Conservation (phyloP, 2,888 invertebrate species). For the Rosalia funebris region DNA sequence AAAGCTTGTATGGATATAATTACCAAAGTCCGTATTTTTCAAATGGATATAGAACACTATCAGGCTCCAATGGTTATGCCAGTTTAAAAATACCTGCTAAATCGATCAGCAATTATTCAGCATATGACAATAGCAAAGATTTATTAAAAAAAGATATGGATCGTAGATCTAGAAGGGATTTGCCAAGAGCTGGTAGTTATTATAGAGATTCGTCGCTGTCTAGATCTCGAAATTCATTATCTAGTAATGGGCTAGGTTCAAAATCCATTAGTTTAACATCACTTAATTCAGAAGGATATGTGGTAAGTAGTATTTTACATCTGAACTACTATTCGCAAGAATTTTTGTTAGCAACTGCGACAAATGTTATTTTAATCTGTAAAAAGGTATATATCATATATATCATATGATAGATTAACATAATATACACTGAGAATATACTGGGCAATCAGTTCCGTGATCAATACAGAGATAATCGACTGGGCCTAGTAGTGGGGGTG, state of each 20-base stretch:
- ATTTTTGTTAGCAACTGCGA: too few species aligned
- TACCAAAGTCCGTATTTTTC: constrained; percentile 64
- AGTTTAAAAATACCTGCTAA: constrained; percentile 73
- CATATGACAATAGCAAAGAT: neutral
- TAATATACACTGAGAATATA: too few species aligned
- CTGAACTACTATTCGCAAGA: too few species aligned
- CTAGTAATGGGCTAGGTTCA: constrained; percentile 62
- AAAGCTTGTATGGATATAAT: constrained; percentile 49
- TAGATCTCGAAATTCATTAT: constrained; percentile 56
- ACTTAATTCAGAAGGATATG: constrained; percentile 84
- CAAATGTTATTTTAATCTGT: too few species aligned
- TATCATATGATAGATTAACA: too few species aligned
- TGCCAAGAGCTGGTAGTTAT: constrained; percentile 53
- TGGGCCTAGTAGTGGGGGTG: too few species aligned
- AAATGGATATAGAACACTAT: constrained; percentile 67
- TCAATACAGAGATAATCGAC: too few species aligned
- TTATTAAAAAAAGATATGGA: constrained; percentile 53
- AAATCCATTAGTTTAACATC: constrained; percentile 75
- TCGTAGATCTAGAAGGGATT: constrained; percentile 60
- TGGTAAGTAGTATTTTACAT: constrained; percentile 72
- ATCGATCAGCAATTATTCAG: constrained; percentile 64
- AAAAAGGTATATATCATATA: too few species aligned
- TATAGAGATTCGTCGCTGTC: constrained; percentile 56
- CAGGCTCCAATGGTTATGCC: constrained; percentile 69
- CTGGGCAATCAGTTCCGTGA: too few species aligned